phyloP scores from a whole-genome alignment of 1,140 invertebrate species.

The Gonioctena quinquepunctata region DNA sequence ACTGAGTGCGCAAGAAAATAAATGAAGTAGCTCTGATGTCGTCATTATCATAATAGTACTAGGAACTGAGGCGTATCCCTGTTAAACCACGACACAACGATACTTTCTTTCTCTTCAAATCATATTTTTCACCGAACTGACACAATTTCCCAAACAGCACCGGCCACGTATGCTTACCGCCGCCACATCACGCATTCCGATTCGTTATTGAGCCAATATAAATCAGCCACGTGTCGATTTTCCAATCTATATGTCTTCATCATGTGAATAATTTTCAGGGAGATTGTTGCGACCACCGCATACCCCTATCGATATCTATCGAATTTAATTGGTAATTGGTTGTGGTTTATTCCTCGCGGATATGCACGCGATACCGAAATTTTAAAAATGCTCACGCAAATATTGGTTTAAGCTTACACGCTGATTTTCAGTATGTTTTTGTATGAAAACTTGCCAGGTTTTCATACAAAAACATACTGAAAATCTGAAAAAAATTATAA shows the following conservation, averaged over 20 bases:
- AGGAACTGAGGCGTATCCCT: no score
- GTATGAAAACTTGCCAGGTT: no score
- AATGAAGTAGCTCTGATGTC: no score
- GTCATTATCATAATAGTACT: no score
- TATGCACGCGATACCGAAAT: no score
- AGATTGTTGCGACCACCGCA: neutral
- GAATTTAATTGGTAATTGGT: neutral
- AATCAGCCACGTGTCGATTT: conserved; percentile 3
- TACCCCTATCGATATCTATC: neutral
- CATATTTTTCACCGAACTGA: neutral
- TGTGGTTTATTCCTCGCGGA: neutral
- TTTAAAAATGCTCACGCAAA: no score
- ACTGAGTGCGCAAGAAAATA: no score
- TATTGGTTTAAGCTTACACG: no score
- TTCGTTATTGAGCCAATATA: neutral
- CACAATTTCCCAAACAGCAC: neutral
- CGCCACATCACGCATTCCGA: neutral
- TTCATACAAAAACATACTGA: no score
- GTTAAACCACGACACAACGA: no score
- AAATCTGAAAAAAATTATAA: no score
- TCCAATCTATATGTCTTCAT: neutral
- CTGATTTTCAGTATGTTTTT: no score
- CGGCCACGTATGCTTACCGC: neutral
- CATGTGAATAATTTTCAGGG: neutral
- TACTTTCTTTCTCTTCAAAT: neutral